These are phyloP conservation scores for Puntigrus tetrazona DNA, from an alignment of 2,113 vertebrate genomes.

Conservation along the genomic window DNA sequence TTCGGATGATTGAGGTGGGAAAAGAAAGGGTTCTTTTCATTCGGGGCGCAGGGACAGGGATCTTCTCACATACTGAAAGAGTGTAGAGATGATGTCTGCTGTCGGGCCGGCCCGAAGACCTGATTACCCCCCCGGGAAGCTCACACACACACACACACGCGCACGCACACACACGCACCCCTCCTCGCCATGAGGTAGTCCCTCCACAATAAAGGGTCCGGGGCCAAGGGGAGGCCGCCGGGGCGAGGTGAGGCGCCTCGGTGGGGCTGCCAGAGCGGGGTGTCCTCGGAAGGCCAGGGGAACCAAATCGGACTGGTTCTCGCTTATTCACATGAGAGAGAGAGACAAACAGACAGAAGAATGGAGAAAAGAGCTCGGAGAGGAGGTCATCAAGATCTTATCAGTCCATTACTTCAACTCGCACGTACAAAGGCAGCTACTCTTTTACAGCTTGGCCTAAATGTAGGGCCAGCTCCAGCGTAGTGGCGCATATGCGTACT, in stretches of 20 bases:
- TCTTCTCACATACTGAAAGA: conserved; percentile 77
- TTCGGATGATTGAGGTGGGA: conserved; percentile 72
- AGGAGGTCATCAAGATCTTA: conserved; percentile 69
- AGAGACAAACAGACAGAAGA: conserved; percentile 15
- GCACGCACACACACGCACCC: neutral
- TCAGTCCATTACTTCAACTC: conserved; percentile 71
- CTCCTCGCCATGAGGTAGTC: neutral
- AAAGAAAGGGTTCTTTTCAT: conserved; percentile 82
- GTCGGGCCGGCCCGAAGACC: conserved; percentile 61
- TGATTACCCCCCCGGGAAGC: conserved; percentile 67
- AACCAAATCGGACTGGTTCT: conserved; percentile 13
- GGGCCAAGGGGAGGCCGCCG: neutral
- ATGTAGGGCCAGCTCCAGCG: conserved; percentile 56
- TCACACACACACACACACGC: neutral
- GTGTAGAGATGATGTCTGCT: conserved; percentile 66
- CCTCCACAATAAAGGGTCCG: neutral
- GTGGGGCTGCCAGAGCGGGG: neutral
- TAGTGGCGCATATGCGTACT: conserved; percentile 54
- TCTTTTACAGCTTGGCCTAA: conserved; percentile 58
- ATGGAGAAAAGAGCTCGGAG: conserved; percentile 53
- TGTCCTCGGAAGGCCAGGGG: conserved; percentile 28
- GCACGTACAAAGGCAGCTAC: conserved; percentile 66
- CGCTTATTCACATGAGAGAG: conserved; percentile 21
- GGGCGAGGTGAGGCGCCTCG: conserved; percentile 11
- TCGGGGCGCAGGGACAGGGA: conserved; percentile 66